Evolutionary conservation across 2,113 vertebrate genomes (phyloP).

Genomic region (Phylloscopus whistleri): DNA sequence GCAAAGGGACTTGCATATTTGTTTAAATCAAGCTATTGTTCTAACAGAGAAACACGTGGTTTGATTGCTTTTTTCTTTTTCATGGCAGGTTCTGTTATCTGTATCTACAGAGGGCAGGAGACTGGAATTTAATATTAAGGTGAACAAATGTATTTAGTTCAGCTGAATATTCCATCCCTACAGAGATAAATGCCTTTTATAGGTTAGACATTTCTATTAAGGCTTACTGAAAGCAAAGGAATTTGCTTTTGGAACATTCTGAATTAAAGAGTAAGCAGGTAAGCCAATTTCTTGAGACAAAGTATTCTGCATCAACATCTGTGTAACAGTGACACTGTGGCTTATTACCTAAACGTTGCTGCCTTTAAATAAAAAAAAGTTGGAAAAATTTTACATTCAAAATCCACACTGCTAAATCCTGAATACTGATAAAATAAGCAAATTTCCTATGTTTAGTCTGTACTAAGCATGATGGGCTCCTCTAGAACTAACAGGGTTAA

Average conservation of each 20-base stretch:
- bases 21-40: not conserved
- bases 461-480: not conserved
- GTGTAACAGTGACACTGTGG: not conserved
- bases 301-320: not conserved
- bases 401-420: not conserved
- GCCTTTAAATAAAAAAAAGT: not conserved
- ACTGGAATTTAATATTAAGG: slow-evolving; percentile 44
- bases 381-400: not conserved
- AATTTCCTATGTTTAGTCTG: slow-evolving; percentile 43
- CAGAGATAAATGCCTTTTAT: slow-evolving; percentile 15
- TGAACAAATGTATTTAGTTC: slow-evolving; percentile 36
- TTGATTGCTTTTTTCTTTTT: not conserved
- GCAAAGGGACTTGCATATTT: not conserved
- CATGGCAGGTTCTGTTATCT: not conserved
- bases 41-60: not conserved
- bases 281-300: not conserved
- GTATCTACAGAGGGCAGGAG: not conserved
- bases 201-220: not conserved
- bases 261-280: slow-evolving; percentile 23
- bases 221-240: not conserved
- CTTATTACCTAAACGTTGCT: not conserved
- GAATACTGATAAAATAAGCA: slow-evolving; percentile 15
- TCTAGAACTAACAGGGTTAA: slow-evolving; percentile 3
- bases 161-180: slow-evolving; percentile 5
- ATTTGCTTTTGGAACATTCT: slow-evolving; percentile 12